Evolutionary conservation across 2,888 invertebrate genomes (phyloP).

Genomic region (Oeneis ivallda): DNA sequence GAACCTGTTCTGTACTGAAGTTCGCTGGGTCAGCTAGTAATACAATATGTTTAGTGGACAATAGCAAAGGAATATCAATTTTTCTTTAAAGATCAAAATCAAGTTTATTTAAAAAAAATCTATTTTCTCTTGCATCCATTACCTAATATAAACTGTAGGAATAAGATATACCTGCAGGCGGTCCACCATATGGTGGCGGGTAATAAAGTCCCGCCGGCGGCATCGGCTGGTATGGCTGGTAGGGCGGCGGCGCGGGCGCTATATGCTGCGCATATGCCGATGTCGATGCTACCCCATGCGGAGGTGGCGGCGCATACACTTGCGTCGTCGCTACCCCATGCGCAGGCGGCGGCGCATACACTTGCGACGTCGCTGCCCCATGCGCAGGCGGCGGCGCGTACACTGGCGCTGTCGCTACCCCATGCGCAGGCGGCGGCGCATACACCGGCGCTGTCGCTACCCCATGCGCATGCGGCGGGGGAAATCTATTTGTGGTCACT

Average conservation of each 20-base stretch:
- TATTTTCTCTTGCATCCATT: no score
- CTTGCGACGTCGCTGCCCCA: neutral
- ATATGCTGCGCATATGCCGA: neutral
- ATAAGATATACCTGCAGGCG: conserved; percentile 6
- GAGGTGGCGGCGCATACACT: neutral
- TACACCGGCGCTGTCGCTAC: neutral
- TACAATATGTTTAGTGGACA: no score
- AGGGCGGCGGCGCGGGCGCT: conserved; percentile 5
- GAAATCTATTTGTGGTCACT: neutral
- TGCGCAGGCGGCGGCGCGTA: conserved; percentile 4
- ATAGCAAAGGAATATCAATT: no score
- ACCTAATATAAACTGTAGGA: no score
- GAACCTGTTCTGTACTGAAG: no score
- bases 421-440: conserved; percentile 2
- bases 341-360: conserved; percentile 1
- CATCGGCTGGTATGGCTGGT: conserved; percentile 14
- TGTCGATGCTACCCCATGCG: neutral
- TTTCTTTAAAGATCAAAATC: no score
- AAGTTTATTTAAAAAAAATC: no score
- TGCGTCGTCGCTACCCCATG: neutral
- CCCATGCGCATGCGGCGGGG: conserved; percentile 1
- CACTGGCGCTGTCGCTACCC: neutral
- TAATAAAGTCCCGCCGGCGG: conserved; percentile 19
- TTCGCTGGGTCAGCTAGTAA: no score
- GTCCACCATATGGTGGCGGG: conserved; percentile 17